Base-by-base conservation (phyloP, 2,888 invertebrate genomes). In the Melanostoma mellinum region DNA sequence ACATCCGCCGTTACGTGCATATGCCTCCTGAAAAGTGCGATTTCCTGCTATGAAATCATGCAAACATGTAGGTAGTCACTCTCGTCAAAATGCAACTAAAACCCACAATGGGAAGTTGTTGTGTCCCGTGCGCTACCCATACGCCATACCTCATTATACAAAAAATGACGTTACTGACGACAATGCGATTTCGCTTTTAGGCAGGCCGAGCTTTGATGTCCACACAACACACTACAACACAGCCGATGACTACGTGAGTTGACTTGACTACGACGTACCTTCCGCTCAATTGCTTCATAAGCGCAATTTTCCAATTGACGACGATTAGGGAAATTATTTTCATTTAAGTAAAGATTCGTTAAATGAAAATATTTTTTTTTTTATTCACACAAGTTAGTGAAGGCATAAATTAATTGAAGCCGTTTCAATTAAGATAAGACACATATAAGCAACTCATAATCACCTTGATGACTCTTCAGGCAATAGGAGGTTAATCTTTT, bases 251-350 rank as follows among this genome's bases (percentile, higher is more conserved):
- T 84, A 84, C 84, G 84, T 79, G 79, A 84, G 79, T 46, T 84
- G 84, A 79, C 79, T 79, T 55, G 61, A 69, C 50, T 79, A 32
- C 74, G 44, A 40, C 74, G 58, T 53, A 60, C 74, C 79, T 75
- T 84, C 84, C 74, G 78, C 53, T 71, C 68, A 67, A 67, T 71
- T 84, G 67, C 65, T 53, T 35, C 52, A n/a, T 9, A 60, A 65
- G 32, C 67, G 77, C 68, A 82, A 82, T 82, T 82, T 82, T 82
- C 63, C 82, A 82, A 82, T 82, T 82, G 82, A 73, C 78, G 33
- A 53, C 68, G 68, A 78, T 82, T 78, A 78, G 78, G 73, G 53
- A 73, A 78, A 58, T 78, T 42, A 65, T 78, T 73, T 78, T 73
- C 68, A 68, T 40, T 73, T 63, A 73, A 69, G 52, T 30, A 48